Percentiles rank a stretch among this genome's conserved stretches.
These are phyloP conservation scores for Macrocentrus cingulum DNA, from an alignment of 1,140 invertebrate species.

Conservation along the genomic window DNA sequence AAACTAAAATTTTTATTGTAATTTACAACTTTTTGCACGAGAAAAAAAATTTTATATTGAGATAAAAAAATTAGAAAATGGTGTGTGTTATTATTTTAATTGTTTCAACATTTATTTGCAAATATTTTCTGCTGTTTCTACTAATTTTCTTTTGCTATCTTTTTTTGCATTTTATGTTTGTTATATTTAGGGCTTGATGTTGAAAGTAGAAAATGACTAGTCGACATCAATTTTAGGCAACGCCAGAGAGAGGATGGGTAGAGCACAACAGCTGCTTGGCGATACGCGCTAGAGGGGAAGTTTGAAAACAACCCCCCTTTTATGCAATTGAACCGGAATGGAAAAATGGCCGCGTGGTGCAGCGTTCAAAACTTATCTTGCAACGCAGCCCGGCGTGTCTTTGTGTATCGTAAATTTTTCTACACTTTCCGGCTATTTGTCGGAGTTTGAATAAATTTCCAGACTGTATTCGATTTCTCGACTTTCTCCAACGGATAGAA, in stretches of 20 bases:
- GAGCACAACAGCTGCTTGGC: conserved; percentile 5
- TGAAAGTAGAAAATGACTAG: too few relatives aligned
- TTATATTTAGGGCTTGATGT: too few relatives aligned
- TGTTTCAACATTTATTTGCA: too few relatives aligned
- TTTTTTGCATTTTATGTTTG: too few relatives aligned
- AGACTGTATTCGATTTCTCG: conserved; percentile 29
- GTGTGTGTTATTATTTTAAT: too few relatives aligned
- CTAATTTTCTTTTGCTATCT: too few relatives aligned
- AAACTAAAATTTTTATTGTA: too few relatives aligned
- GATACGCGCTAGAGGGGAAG: not conserved
- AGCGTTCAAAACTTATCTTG: conserved; percentile 25
- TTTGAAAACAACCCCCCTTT: not conserved
- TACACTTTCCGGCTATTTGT: conserved; percentile 29
- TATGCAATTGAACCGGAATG: conserved; percentile 12
- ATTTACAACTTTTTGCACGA: too few relatives aligned
- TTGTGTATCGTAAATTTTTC: conserved; percentile 29
- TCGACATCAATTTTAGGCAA: too few relatives aligned
- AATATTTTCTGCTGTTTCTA: too few relatives aligned
- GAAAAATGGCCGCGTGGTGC: conserved; percentile 23
- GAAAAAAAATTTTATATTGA: too few relatives aligned
- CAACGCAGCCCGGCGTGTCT: conserved; percentile 8
- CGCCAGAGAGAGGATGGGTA: not conserved
- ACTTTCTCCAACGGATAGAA: conserved; percentile 25
- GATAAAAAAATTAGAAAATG: too few relatives aligned
- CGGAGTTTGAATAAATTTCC: conserved; percentile 29